Percentiles rank a stretch among this genome's conserved stretches.
Conservation (phyloP, 2,888 invertebrate genomes). For the Ochropleura leucogaster region DNA sequence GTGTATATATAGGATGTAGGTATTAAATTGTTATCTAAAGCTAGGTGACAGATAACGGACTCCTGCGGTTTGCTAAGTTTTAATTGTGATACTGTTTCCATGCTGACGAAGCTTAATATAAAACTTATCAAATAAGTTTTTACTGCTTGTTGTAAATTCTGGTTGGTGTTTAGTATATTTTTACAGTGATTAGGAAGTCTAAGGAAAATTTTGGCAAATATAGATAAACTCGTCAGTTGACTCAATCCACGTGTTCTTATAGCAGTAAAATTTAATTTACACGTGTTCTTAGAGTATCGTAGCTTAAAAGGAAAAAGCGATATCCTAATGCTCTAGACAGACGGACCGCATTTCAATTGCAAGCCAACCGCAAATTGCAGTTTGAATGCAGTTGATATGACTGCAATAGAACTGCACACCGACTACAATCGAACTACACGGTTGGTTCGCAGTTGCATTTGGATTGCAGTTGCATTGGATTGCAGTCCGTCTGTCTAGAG, state of each 20-base stretch:
- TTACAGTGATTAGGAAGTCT: conserved; percentile 19
- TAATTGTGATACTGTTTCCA: conserved; percentile 14
- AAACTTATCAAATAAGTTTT: conserved; percentile 26
- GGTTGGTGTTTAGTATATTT: conserved; percentile 6
- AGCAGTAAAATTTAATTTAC: not conserved
- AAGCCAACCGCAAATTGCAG: no score
- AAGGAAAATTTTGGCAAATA: conserved; percentile 30
- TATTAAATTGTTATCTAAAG: conserved; percentile 41
- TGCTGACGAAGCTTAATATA: not conserved
- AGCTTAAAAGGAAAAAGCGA: no score
- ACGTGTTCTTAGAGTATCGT: not conserved
- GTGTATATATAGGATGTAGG: not conserved
- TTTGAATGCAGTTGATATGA: no score
- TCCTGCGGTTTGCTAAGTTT: conserved; percentile 32
- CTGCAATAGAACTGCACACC: no score
- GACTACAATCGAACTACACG: no score
- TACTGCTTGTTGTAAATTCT: conserved; percentile 36
- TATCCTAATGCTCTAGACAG: no score
- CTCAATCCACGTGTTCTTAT: not conserved
- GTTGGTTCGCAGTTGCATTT: no score
- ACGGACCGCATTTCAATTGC: no score
- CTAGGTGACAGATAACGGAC: conserved; percentile 39
- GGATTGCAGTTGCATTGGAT: no score
- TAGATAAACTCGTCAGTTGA: not conserved
- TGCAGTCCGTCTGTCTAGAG: no score